A percentile compares a stretch with the other conserved stretches of the same genome.
phyloP scores from a whole-genome alignment of 2,888 invertebrate genomes.

The Calameuta filiformis region DNA sequence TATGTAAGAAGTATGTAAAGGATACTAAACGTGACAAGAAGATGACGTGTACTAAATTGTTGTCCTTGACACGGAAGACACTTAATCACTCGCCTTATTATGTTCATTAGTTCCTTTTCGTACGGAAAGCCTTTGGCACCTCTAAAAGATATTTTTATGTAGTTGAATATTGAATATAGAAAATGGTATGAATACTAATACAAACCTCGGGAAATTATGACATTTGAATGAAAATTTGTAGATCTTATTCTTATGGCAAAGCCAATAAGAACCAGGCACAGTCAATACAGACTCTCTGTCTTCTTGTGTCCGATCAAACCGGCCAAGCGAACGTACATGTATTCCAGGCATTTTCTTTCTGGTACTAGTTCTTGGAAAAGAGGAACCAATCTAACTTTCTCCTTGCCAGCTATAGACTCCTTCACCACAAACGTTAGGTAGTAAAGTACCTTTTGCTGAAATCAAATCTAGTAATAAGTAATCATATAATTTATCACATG shows the following conservation, averaged over 20 bases:
- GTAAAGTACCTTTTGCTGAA: constrained; percentile 60
- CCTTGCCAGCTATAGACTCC: constrained; percentile 44
- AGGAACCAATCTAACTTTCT: constrained; percentile 54
- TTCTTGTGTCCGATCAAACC: constrained; percentile 54
- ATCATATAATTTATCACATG: background rate
- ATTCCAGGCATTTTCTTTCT: constrained; percentile 64
- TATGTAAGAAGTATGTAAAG: constrained; percentile 36
- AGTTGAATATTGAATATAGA: background rate
- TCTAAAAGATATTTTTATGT: constrained; percentile 35
- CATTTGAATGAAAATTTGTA: constrained; percentile 61
- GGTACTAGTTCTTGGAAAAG: constrained; percentile 59
- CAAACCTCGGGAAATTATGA: constrained; percentile 47
- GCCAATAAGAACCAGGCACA: constrained; percentile 62
- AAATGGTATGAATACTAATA: background rate
- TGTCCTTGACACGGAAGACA: constrained; percentile 55
- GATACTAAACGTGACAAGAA: constrained; percentile 60
- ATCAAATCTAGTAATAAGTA: constrained; percentile 8
- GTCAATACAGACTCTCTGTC: constrained; percentile 50
- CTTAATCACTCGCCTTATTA: constrained; percentile 58
- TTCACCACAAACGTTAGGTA: constrained; percentile 57
- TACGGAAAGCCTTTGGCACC: constrained; percentile 45
- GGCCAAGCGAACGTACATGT: constrained; percentile 60
- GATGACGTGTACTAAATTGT: constrained; percentile 56
- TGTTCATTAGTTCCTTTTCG: constrained; percentile 58
- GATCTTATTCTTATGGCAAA: constrained; percentile 58